A percentile compares a stretch with the other conserved stretches of the same genome.
Evolutionary conservation across 2,888 invertebrate species (phyloP).

Genomic region (Plemyria rubiginata): DNA sequence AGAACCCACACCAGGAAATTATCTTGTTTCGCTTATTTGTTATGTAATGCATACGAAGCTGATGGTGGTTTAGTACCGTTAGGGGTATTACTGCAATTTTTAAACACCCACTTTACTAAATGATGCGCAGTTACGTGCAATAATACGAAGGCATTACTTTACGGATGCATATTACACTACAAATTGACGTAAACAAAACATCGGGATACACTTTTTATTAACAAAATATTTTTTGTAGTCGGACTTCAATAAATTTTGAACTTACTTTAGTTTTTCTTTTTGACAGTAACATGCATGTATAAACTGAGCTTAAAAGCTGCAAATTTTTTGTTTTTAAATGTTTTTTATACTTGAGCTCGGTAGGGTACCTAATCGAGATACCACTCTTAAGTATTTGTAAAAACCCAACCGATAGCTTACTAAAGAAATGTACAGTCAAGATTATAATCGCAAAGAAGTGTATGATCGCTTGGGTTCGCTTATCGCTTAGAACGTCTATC

Average conservation of each 20-base stretch:
- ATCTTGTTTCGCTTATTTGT: conserved; percentile 65
- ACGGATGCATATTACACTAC: conserved; percentile 45
- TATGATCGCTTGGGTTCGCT: conserved; percentile 43
- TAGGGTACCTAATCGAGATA: conserved; percentile 11
- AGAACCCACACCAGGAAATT: conserved; percentile 68
- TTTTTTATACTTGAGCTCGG: not conserved
- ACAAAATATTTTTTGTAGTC: conserved; percentile 1
- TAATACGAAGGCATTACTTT: conserved; percentile 49
- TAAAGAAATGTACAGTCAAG: conserved; percentile 30
- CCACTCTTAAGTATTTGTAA: not conserved
- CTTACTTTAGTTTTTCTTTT: not conserved
- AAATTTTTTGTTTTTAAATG: not conserved
- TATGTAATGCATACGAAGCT: conserved; percentile 63
- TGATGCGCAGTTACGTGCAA: conserved; percentile 56
- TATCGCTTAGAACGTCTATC: conserved; percentile 51
- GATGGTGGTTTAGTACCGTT: conserved; percentile 73
- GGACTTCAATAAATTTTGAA: not conserved
- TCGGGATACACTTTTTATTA: conserved; percentile 11
- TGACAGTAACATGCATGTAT: not conserved
- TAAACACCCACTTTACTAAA: conserved; percentile 59
- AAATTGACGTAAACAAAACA: conserved; percentile 38
- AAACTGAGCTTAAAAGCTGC: not conserved
- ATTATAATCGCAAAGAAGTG: conserved; percentile 37
- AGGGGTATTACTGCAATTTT: conserved; percentile 63
- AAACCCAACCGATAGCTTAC: conserved; percentile 11